phyloP scores from a whole-genome alignment of 1,140 invertebrate genomes.

The Aporrectodea caliginosa region DNA sequence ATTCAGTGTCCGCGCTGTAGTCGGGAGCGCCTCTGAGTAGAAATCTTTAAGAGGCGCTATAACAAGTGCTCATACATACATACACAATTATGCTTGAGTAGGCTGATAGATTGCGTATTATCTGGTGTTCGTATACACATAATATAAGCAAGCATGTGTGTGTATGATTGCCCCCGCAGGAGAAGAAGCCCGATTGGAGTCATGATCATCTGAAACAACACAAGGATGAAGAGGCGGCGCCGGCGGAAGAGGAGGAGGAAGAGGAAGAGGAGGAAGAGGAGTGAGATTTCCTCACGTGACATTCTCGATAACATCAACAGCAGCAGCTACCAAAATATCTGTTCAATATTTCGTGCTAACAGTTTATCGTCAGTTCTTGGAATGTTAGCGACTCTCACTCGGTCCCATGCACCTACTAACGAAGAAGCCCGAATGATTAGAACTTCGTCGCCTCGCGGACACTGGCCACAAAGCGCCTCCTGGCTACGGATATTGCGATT shows the following conservation, averaged over 20 bases:
- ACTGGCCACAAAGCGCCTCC: too few relatives aligned
- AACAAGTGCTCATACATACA: too few relatives aligned
- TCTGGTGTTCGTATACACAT: neutral
- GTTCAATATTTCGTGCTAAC: neutral
- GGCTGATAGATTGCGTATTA: neutral
- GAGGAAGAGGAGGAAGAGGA: slow-evolving; percentile 18
- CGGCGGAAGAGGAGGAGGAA: slow-evolving; percentile 5
- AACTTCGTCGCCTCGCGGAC: too few relatives aligned
- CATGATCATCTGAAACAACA: slow-evolving; percentile 7
- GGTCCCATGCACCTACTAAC: too few relatives aligned
- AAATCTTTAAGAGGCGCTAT: too few relatives aligned
- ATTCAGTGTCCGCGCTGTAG: too few relatives aligned
- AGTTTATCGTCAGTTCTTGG: too few relatives aligned
- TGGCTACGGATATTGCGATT: too few relatives aligned
- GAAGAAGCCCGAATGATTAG: too few relatives aligned
- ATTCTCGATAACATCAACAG: neutral
- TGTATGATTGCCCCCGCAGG: neutral
- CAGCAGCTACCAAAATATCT: too few relatives aligned
- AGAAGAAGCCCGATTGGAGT: slow-evolving; percentile 19
- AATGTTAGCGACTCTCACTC: too few relatives aligned
- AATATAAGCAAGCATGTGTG: neutral
- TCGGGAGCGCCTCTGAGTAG: too few relatives aligned
- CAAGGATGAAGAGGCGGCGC: neutral
- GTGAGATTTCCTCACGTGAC: neutral
- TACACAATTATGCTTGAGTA: neutral